Percentiles rank a stretch among this genome's conserved stretches.
Conservation (phyloP, 2,797 vertebrate genomes). For the Ciconia nigra region DNA sequence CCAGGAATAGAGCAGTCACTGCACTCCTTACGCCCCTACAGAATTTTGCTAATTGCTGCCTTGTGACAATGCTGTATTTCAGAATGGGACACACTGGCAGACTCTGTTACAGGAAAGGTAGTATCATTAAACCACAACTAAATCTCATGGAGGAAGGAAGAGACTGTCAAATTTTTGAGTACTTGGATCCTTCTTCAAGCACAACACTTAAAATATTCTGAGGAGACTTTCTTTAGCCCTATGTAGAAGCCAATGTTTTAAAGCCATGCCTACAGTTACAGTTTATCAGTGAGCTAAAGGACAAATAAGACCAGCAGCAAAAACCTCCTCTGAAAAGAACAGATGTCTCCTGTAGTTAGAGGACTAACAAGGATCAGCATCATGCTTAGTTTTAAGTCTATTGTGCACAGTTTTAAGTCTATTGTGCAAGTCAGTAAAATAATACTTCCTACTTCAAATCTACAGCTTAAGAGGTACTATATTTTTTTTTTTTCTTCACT, state of each 20-base stretch:
- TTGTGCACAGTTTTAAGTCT: background rate
- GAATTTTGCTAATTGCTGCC: background rate
- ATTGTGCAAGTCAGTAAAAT: background rate
- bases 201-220: background rate
- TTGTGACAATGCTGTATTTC: background rate
- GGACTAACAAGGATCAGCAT: background rate
- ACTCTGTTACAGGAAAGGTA: background rate
- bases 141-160: background rate
- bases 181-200: background rate
- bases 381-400: background rate
- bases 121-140: background rate
- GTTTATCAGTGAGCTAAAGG: background rate
- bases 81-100: background rate
- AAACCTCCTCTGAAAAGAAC: background rate
- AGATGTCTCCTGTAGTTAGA: background rate
- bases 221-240: background rate
- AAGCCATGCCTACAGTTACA: background rate
- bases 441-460: background rate
- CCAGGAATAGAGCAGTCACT: background rate
- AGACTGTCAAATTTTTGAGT: background rate
- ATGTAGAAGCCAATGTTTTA: background rate
- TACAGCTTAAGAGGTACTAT: background rate
- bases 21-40: fast-evolving
- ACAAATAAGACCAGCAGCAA: background rate
- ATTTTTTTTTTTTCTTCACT: background rate